Evolutionary conservation across 1,140 invertebrate genomes (phyloP), one percentile per base, ranked within the genome.

Genomic region (Cyphomyrmex costatus): DNA sequence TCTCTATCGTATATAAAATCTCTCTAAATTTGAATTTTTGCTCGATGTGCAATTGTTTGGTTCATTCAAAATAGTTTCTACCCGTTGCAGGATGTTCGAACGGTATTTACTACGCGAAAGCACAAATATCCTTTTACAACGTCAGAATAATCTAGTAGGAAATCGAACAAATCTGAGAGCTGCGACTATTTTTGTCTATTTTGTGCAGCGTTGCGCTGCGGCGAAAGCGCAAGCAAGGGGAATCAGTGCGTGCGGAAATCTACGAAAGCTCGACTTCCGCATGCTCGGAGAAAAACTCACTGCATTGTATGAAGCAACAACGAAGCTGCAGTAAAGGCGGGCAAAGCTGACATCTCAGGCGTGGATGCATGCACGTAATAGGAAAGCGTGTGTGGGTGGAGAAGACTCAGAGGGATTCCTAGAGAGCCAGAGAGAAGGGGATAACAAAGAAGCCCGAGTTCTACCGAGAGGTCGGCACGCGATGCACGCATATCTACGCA

Each of bases 401-500:
- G 19, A 53, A n/a, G 19, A 36, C 1, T 42, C 46, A 65, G 73
- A 77, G 73, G 53, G 73, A 85, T 85, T 77, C 82, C 82, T 83
- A 36, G 66, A 74, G 68, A 83, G 24, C 68, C 42, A 36, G 33
- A 16, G 30, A 42, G 36, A 3, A 36, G 16, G 14, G 36, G 46
- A 46, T 21, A 86, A 80, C 77, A 86, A 86, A 86, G 85, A 86
- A 86, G 42, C 60, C 46, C 2, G 56, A 49, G 53, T 79, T 82
- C 19, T 30, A 30, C 21, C 21, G 65, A 83, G 85, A 82, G 77
- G 53, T 83, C 30, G 85, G 85, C 77, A 82, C 66, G 76, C 63
- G 85, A 86, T 78, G 85, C 65, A 83, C 78, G 65, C 77, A 82
- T 76, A 77, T 76, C 70, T 77, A 78, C 71, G 82, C 74, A 77